Evolutionary conservation across 2,113 vertebrate species (phyloP).

Genomic region (Hippolais icterina): DNA sequence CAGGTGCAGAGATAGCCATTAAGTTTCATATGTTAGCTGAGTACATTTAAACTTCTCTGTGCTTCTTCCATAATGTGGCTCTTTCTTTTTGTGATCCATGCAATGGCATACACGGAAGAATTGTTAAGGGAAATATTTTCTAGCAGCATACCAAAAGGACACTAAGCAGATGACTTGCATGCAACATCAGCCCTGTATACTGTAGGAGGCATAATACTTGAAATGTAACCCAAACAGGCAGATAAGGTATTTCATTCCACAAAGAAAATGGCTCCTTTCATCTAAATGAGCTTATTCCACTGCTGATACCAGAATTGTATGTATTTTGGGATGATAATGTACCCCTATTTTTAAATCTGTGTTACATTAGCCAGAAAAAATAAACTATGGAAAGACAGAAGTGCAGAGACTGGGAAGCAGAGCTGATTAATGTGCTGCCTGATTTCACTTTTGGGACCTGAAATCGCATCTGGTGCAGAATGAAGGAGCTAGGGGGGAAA

Average conservation of each 20-base stretch:
- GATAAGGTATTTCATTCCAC: constrained; percentile 36
- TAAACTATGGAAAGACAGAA: constrained; percentile 21
- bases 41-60: neutral
- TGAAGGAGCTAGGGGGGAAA: neutral
- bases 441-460: constrained; percentile 62
- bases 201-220: constrained; percentile 9
- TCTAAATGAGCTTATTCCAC: constrained; percentile 50
- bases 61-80: neutral
- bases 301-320: neutral
- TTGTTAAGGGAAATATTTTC: constrained; percentile 28
- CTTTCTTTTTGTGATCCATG: neutral
- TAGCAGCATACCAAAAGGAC: constrained; percentile 18
- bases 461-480: constrained; percentile 55
- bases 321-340: constrained; percentile 10
- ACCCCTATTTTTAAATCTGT: neutral
- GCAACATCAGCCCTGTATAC: constrained; percentile 23
- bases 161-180: constrained; percentile 22
- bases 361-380: constrained; percentile 39
- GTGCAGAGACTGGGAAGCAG: neutral
- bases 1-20: neutral
- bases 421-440: constrained; percentile 66
- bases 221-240: constrained; percentile 32
- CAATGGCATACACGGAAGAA: neutral
- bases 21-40: neutral
- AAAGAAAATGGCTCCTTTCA: constrained; percentile 47